Conservation (phyloP, 30 jellyfish, hydroid and myxozoan genomes). For the Aurelia aurita complex sp. Pacific region DNA sequence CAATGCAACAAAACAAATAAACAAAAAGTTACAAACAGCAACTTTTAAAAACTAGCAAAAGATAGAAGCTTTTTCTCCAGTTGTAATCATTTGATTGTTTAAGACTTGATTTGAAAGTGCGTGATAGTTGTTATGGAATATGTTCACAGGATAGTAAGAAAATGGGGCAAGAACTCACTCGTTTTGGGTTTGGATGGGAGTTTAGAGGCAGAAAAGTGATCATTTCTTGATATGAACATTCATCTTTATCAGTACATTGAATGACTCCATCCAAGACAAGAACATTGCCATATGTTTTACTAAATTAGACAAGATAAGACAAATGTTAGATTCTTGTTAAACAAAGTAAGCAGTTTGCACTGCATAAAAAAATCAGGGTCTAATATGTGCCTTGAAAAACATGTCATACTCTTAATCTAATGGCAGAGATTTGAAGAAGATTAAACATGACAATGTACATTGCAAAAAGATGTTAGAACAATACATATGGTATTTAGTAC, state of each 20-base stretch:
- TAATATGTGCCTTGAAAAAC: no score
- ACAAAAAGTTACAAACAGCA: no score
- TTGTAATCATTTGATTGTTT: no score
- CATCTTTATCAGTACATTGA: conserved; percentile 79
- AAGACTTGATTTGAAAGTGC: no score
- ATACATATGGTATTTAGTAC: background rate
- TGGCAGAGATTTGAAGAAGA: no score
- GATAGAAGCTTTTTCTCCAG: no score
- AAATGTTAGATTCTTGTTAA: background rate
- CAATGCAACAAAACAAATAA: no score
- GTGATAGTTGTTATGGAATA: no score
- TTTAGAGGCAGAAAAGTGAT: conserved; percentile 74
- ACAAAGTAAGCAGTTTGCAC: background rate
- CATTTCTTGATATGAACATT: conserved; percentile 89
- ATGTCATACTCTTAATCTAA: no score
- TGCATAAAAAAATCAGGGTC: background rate
- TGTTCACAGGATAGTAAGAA: no score
- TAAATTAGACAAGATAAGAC: background rate
- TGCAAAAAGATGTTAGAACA: background rate
- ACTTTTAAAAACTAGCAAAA: no score
- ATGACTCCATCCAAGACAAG: conserved; percentile 87
- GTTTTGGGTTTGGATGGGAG: conserved; percentile 80
- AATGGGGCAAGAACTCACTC: background rate
- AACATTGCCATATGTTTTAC: conserved; percentile 84
- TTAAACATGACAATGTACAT: background rate